Base-by-base conservation (phyloP, 2,888 invertebrate genomes). In the Caenorhabditis panamensis region DNA sequence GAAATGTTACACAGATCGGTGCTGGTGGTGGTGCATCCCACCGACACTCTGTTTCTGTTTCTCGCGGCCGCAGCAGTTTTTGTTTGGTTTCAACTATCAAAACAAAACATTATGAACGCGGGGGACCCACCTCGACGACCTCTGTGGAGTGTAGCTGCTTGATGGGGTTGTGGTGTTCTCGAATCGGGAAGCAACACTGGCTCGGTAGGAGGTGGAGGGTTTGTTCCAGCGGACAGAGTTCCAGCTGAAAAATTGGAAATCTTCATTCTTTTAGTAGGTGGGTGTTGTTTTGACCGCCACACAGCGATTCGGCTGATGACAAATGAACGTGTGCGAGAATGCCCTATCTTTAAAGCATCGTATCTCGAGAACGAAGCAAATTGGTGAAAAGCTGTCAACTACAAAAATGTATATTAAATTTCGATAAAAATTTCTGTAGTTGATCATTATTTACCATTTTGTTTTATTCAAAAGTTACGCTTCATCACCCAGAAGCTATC, bases 191-290 rank as follows among this genome's bases (percentile, higher is more conserved):
- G 84, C 84, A 49, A 86, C 63, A 28, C 76, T 82, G 26, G 83
- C 79, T 22, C 85, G 72, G 61, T 82, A 83, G 37, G 81, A 69
- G 11, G 85, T 79, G n/a, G 85, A 76, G 47, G 86, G 86, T 53
- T 87, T 87, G 51, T 86, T 87, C 88, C 88, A 88, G 69, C 88
- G 79, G 0, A 87, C 86, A 9, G 88, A 88, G 36, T 87, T 87
- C 88, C 88, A 88, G 68, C 88, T 85, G 47, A 24, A 56, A 62
- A 11, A 31, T 31, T 31, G 31, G 9, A 31, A 31, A 9, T 6
- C n/a, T n/a, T n/a, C n/a, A n/a, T n/a, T n/a, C n/a, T n/a, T n/a
- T n/a, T n/a, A n/a, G n/a, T n/a, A n/a, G n/a, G n/a, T n/a, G n/a
- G n/a, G n/a, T n/a, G n/a, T n/a, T n/a, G n/a, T n/a, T n/a, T n/a